Evolutionary conservation across 64 coral and sea anemone genomes (phyloP).

Genomic region (Stichodactyla helianthus): DNA sequence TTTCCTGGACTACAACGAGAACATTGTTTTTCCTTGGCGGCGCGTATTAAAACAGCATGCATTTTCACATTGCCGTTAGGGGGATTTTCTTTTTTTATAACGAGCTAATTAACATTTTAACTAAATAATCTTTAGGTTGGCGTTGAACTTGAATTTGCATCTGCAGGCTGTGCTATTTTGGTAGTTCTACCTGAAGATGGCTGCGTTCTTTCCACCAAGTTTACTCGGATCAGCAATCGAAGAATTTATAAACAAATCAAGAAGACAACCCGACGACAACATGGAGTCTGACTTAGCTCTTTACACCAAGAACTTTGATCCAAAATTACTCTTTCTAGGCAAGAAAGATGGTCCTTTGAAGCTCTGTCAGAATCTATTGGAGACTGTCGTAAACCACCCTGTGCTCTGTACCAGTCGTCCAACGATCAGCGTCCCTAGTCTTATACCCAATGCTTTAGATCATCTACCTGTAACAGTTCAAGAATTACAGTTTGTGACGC

Average conservation of each 20-base stretch:
- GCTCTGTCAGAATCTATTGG: slow-evolving; percentile 70
- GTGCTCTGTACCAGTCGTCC: slow-evolving; percentile 53
- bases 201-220: not conserved
- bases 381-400: slow-evolving; percentile 56
- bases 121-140: no score
- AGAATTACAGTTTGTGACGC: slow-evolving; percentile 68
- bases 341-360: slow-evolving; percentile 52
- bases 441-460: slow-evolving; percentile 55
- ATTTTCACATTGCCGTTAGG: no score
- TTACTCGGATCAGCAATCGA: not conserved
- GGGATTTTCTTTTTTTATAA: no score
- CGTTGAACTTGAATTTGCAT: no score
- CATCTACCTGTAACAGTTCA: slow-evolving; percentile 46
- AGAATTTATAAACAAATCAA: not conserved
- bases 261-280: not conserved
- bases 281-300: not conserved
- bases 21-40: no score
- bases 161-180: no score
- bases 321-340: slow-evolving; percentile 75
- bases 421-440: slow-evolving; percentile 65
- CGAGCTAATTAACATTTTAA: no score
- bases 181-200: not conserved
- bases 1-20: no score
- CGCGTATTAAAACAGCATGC: no score
- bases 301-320: slow-evolving; percentile 57